Evolutionary conservation across 2,113 vertebrate genomes (phyloP), one percentile per base, ranked within the genome.

Genomic region (Tiliqua scincoides): DNA sequence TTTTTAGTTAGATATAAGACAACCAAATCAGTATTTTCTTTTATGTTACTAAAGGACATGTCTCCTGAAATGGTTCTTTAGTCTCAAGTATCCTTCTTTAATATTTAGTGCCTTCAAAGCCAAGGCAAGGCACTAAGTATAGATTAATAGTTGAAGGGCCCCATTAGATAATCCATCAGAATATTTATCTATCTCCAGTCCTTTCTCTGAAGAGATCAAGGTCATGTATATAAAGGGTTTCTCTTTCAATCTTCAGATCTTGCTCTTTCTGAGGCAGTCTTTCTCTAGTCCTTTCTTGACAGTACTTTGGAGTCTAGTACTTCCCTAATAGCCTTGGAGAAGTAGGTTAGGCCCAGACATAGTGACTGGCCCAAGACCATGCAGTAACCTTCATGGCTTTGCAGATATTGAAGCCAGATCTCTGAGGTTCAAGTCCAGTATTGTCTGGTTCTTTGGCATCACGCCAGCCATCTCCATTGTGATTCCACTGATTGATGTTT

Each of bases 1-100:
- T 82, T 90, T 94, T 91, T 92, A 83, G 90, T 89, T 83, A 88
- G 62, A 89, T 87, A 23, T 83, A 93, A 88, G 25, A 83, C 17
- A n/a, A n/a, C n/a, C n/a, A n/a, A n/a, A n/a, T n/a, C n/a, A n/a
- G 90, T 52, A 32, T 32, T 67, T 85, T 68, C 32, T 12, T 10
- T 27, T 27, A 35, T 27, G 76, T 1, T 48, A 30, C 43, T 76
- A 32, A 76, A 76, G 76, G 18, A 30, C 48, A 9, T 67, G 20
- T 17, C 17, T 20, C 23, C 27, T 40, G 59, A 11, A 35, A 1
- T 4, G 23, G 14, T 65, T 85, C 78, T 2, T 2, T 90, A 90
- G 71, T 74, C 43, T 54, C 37, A 5, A 15, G 3, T 83, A 79
- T 4, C 71, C 35, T 70, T 70, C 35, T 70, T 70, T 79, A 79